Conservation (phyloP, 2,113 vertebrate genomes). For the Dolichallabes microphthalmus region DNA sequence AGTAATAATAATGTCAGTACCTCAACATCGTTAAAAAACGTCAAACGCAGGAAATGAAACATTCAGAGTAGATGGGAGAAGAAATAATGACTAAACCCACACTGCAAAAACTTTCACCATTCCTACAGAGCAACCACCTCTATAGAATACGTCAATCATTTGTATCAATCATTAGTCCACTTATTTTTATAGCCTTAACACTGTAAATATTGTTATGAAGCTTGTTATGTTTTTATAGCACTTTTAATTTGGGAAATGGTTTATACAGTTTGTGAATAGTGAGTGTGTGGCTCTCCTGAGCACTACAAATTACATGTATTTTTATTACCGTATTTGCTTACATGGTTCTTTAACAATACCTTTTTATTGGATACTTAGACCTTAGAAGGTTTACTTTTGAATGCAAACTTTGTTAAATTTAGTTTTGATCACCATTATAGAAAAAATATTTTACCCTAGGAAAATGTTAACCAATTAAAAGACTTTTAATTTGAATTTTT, state of each 20-base stretch:
- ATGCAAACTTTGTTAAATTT: not conserved
- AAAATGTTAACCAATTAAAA: not conserved
- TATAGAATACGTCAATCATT: not conserved
- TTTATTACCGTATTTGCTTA: not conserved
- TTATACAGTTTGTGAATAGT: not conserved
- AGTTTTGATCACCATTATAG: not conserved
- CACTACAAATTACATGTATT: not conserved
- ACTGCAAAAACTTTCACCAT: not conserved
- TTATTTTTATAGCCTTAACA: not conserved
- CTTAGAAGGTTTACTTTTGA: not conserved
- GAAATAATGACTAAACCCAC: not conserved
- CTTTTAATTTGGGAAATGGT: not conserved
- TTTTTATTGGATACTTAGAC: not conserved
- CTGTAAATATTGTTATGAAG: not conserved
- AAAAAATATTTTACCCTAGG: not conserved
- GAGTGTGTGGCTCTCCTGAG: not conserved
- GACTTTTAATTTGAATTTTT: no score
- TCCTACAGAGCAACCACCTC: not conserved
- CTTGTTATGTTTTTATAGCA: not conserved
- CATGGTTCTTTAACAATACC: not conserved
- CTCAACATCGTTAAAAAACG: not conserved
- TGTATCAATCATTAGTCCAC: not conserved
- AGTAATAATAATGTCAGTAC: not conserved
- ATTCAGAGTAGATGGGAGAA: not conserved
- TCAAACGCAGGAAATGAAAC: conserved; percentile 16